phyloP scores from a whole-genome alignment of 2,888 invertebrate genomes.

The Brachyptera putata region DNA sequence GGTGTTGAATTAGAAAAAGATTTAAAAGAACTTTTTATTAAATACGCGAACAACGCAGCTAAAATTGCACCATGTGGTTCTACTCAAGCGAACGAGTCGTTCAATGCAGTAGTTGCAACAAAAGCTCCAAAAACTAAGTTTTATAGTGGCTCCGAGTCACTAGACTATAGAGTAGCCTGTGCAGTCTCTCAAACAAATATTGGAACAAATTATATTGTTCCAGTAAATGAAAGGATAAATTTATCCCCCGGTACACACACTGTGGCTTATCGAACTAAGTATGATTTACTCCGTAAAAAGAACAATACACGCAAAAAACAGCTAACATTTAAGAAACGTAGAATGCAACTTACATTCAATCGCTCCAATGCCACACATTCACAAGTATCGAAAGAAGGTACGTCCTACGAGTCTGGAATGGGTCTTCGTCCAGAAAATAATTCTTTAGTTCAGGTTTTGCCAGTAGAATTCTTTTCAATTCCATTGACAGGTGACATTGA shows the following conservation, averaged over 20 bases:
- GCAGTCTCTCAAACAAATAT: slow-evolving; percentile 32
- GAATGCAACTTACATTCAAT: neutral
- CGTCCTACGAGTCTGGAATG: slow-evolving; percentile 27
- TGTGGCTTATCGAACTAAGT: slow-evolving; percentile 2
- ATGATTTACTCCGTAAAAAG: neutral
- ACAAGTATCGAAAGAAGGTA: slow-evolving; percentile 24
- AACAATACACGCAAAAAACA: neutral
- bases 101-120: slow-evolving; percentile 29
- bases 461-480: neutral
- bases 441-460: slow-evolving; percentile 2
- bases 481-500: neutral
- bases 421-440: slow-evolving; percentile 25
- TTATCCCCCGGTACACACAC: slow-evolving; percentile 10
- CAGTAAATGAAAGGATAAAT: neutral
- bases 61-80: slow-evolving; percentile 31
- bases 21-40: no score
- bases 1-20: no score
- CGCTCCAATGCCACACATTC: neutral
- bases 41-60: slow-evolving; percentile 24
- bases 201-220: slow-evolving; percentile 29
- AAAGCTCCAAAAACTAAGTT: slow-evolving; percentile 32
- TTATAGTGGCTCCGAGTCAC: slow-evolving; percentile 29
- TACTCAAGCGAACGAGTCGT: slow-evolving; percentile 32
- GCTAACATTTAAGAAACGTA: neutral
- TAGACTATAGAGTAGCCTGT: slow-evolving; percentile 28